Evolutionary conservation across 2,797 vertebrate genomes (phyloP), one percentile per base, ranked within the genome.

Genomic region (Anguilla obscura): DNA sequence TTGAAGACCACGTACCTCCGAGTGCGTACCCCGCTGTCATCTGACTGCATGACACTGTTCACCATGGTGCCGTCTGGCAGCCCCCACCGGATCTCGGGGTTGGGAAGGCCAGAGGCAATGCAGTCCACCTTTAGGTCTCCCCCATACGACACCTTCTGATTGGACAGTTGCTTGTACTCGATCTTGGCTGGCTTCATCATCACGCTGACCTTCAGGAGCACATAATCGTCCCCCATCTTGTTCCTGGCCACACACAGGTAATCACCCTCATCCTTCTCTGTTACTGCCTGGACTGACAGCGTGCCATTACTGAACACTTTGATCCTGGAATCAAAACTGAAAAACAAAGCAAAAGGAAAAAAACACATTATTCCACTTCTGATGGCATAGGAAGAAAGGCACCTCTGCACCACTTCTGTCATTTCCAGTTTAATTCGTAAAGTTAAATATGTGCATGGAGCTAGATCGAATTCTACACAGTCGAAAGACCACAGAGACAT

Each of bases 21-120:
- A 0, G 93, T 93, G 12, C 96, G 96, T 24, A 94, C 94, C 0
- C 95, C 94, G 0, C 93, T 90, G 56, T 93, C 92, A 0, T 96
- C 96, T 0, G 95, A 93, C 85, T 96, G 96, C 94, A 97, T 94
- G 74, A 96, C 90, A 0, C 94, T 94, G 93, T 97, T 97, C 60
- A 99, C 94, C 96, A 97, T 96, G 74, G 97, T 98, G 2, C 98
- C 98, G 3, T 99, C 98, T 0, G 98, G 98, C 0, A 99, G 94
- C 3, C 96, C 94, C 98, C 98, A 99, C 54, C 97, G 97, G 91
- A 99, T 97, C 87, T 98, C 96, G 0, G 98, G 98, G 90, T 97
- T 92, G 16, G 98, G 98, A 0, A 98, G 92, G 33, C 98, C 98
- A 0, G 97, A 98, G 0, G 98, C 98, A 85, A 98, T 96, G 24